Evolutionary conservation across 2,113 vertebrate genomes (phyloP).

Genomic region (Asarcornis scutulata): DNA sequence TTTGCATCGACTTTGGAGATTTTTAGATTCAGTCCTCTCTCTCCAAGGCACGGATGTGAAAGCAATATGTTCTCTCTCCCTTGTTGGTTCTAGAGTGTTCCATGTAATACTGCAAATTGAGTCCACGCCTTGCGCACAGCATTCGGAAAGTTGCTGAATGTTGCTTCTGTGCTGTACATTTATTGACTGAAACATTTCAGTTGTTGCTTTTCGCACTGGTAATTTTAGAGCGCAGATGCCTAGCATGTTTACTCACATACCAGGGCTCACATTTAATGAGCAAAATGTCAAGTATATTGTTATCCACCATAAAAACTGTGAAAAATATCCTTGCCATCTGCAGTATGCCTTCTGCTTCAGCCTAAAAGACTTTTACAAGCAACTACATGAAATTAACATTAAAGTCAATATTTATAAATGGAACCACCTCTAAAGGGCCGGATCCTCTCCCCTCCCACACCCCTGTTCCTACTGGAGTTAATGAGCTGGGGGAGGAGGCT

Average conservation of each 20-base stretch:
- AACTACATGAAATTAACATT: conserved; percentile 67
- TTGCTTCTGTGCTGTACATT: conserved; percentile 75
- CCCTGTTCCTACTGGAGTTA: conserved; percentile 23
- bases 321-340: conserved; percentile 80
- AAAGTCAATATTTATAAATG: conserved; percentile 66
- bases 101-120: conserved; percentile 42
- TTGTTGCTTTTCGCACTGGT: conserved; percentile 73
- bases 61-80: conserved; percentile 61
- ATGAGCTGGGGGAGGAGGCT: conserved; percentile 16
- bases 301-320: conserved; percentile 79
- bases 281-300: conserved; percentile 81
- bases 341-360: conserved; percentile 74
- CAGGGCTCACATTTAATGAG: conserved; percentile 79
- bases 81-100: conserved; percentile 64
- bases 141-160: conserved; percentile 62
- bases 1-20: conserved; percentile 8
- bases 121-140: conserved; percentile 25
- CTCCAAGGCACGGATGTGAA: conserved; percentile 45
- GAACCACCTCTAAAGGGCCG: conserved; percentile 41
- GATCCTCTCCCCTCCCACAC: conserved; percentile 52
- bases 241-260: conserved; percentile 75
- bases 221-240: conserved; percentile 78
- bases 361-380: conserved; percentile 67
- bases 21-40: conserved; percentile 38
- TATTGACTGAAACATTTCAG: conserved; percentile 77